phyloP scores from a whole-genome alignment of 1,140 invertebrate species.

The Sogatella furcifera region DNA sequence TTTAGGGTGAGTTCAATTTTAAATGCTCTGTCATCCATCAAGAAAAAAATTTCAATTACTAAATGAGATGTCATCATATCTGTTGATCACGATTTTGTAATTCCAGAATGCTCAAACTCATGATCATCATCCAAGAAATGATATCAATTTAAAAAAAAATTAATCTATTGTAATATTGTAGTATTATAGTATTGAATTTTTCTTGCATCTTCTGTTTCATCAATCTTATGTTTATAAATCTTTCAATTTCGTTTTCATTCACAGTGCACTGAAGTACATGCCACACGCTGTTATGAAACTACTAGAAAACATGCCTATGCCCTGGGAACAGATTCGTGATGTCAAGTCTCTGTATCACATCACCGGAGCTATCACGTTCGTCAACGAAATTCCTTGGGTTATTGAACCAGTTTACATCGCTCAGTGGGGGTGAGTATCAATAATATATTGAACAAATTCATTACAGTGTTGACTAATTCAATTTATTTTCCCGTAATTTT shows the following conservation, averaged over 20 bases:
- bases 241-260: conserved; percentile 24
- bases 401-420: conserved; percentile 98
- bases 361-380: conserved; percentile 99
- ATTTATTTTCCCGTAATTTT: too few relatives aligned
- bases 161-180: too few relatives aligned
- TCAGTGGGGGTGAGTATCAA: conserved; percentile 94
- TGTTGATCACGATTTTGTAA: too few relatives aligned
- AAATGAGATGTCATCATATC: too few relatives aligned
- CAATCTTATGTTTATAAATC: too few relatives aligned
- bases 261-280: conserved; percentile 95
- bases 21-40: not conserved
- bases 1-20: conserved; percentile 54
- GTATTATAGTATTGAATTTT: too few relatives aligned
- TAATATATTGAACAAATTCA: not conserved
- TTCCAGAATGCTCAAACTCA: too few relatives aligned
- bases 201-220: too few relatives aligned
- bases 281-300: conserved; percentile 98
- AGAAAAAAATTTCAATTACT: too few relatives aligned
- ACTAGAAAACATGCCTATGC: conserved; percentile 99
- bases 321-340: conserved; percentile 99
- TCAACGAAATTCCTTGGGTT: conserved; percentile 99
- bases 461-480: too few relatives aligned
- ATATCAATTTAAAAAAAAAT: too few relatives aligned
- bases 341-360: conserved; percentile 96
- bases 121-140: too few relatives aligned